Conservation (phyloP, 2,888 invertebrate species). For the Xestia xanthographa region DNA sequence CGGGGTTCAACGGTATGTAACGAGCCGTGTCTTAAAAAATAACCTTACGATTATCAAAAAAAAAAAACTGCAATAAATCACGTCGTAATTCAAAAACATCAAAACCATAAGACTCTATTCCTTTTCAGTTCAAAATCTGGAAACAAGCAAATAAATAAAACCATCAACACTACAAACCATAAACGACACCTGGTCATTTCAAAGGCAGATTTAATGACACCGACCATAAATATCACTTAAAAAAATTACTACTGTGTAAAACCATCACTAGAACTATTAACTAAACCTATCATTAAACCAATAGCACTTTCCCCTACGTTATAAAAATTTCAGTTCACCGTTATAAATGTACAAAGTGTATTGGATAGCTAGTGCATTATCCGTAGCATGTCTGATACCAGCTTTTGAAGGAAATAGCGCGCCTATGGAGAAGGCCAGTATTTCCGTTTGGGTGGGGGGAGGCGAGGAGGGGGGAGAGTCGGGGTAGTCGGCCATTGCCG, state of each 20-base stretch:
- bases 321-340: conserved; percentile 54
- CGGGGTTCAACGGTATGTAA: background rate
- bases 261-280: conserved; percentile 47
- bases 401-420: conserved; percentile 77
- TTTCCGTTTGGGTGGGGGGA: conserved; percentile 63
- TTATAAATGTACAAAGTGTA: conserved; percentile 61
- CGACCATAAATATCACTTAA: conserved; percentile 35
- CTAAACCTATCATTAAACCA: conserved; percentile 50
- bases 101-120: background rate
- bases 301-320: conserved; percentile 35
- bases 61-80: background rate
- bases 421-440: conserved; percentile 72
- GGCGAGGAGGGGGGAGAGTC: conserved; percentile 27
- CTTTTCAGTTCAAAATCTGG: background rate
- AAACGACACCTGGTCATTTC: conserved; percentile 33
- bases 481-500: conserved; percentile 53
- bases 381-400: conserved; percentile 75
- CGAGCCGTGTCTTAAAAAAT: background rate
- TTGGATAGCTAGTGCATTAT: conserved; percentile 73
- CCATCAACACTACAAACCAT: conserved; percentile 17
- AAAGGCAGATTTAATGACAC: conserved; percentile 47
- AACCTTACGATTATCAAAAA: background rate
- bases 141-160: conserved; percentile 31
- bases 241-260: conserved; percentile 48
- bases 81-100: background rate